A percentile compares a stretch with the other conserved stretches of the same genome.
phyloP scores from a whole-genome alignment of 2,797 vertebrate species.

The Xenops minutus region DNA sequence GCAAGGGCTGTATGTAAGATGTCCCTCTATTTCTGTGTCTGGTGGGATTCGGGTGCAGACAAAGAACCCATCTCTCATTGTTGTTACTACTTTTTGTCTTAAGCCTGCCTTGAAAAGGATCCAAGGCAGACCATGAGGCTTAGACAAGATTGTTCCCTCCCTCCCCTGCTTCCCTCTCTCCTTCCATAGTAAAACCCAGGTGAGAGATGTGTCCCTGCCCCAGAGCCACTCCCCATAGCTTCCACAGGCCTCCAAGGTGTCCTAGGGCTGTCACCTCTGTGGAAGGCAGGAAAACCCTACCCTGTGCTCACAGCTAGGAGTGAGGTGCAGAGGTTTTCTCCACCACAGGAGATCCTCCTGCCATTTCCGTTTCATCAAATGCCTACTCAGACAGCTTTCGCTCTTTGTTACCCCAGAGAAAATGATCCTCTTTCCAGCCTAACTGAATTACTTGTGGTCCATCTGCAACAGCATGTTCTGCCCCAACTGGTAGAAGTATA shows the following conservation, averaged over 20 bases:
- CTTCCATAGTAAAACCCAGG: neutral
- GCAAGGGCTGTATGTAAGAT: neutral
- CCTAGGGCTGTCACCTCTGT: neutral
- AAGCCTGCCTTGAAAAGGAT: neutral
- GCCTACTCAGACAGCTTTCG: neutral
- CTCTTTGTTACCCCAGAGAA: neutral
- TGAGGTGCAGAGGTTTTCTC: neutral
- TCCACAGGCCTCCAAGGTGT: neutral
- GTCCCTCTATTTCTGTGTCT: accelerated
- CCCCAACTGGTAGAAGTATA: neutral
- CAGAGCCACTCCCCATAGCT: neutral
- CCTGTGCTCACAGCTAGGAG: neutral
- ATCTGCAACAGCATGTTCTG: neutral
- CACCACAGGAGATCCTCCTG: neutral
- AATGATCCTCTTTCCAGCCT: neutral
- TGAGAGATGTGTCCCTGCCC: neutral
- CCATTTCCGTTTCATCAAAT: neutral
- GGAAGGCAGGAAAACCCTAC: neutral
- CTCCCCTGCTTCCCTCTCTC: neutral
- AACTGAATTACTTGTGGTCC: neutral
- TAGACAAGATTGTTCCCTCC: neutral
- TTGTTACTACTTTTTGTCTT: neutral
- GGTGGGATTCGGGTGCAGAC: neutral
- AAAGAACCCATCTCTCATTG: neutral
- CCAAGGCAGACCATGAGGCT: neutral